phyloP scores from a whole-genome alignment of 1,140 invertebrate genomes.

The Anthonomus grandis region DNA sequence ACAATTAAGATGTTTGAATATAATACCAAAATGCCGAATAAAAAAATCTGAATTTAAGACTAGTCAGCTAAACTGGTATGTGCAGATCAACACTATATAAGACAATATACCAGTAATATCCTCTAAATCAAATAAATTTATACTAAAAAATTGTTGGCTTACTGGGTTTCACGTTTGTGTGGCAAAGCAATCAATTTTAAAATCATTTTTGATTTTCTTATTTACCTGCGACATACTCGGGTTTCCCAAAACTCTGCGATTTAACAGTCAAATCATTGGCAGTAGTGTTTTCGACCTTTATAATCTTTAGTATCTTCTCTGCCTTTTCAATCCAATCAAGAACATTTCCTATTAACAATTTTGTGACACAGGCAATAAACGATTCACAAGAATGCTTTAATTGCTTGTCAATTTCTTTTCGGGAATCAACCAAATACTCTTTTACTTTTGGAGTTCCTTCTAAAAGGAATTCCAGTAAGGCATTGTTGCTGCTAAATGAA shows the following conservation, averaged over 20 bases:
- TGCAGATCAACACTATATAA: too few species aligned
- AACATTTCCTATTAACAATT: slow-evolving; percentile 61
- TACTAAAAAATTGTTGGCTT: too few species aligned
- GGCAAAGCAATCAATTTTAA: too few species aligned
- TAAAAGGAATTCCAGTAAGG: slow-evolving; percentile 85
- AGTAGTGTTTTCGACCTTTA: slow-evolving; percentile 21
- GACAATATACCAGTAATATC: too few species aligned
- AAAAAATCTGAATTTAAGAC: too few species aligned
- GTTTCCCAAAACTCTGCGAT: slow-evolving; percentile 52
- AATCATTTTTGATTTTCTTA: too few species aligned
- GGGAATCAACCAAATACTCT: slow-evolving; percentile 88
- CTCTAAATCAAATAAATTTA: too few species aligned
- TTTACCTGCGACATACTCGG: slow-evolving; percentile 54
- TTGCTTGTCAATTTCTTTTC: slow-evolving; percentile 91
- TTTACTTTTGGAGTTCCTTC: slow-evolving; percentile 89
- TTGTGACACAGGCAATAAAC: slow-evolving; percentile 81
- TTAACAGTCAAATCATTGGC: slow-evolving; percentile 40
- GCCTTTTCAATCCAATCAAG: slow-evolving; percentile 30
- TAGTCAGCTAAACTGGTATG: too few species aligned
- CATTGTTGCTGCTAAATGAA: slow-evolving; percentile 83
- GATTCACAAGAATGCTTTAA: slow-evolving; percentile 88
- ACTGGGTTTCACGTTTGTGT: too few species aligned
- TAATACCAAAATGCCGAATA: too few species aligned
- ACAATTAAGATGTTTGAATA: too few species aligned
- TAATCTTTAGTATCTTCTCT: slow-evolving; percentile 33